These are phyloP conservation scores for Picathartes gymnocephalus DNA, from an alignment of 2,113 vertebrate species.

Conservation along the genomic window DNA sequence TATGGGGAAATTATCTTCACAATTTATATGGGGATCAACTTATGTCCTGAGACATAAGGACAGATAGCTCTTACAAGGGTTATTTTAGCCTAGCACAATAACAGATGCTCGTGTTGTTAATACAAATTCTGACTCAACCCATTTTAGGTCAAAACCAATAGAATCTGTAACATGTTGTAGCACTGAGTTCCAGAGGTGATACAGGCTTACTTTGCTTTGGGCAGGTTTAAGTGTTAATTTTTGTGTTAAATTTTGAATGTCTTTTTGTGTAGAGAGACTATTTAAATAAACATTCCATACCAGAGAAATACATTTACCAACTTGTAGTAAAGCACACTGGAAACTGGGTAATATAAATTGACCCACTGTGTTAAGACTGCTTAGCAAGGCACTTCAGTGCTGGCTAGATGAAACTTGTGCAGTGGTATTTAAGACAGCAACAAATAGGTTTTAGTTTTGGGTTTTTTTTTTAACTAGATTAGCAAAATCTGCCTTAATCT, in stretches of 20 bases:
- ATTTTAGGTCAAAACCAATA: background rate
- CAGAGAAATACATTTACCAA: background rate
- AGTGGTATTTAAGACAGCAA: slow-evolving; percentile 6
- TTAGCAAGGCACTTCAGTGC: slow-evolving; percentile 11
- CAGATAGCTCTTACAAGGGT: background rate
- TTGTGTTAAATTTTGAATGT: background rate
- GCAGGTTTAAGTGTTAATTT: background rate
- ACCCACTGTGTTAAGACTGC: background rate
- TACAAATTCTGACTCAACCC: background rate
- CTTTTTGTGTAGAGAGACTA: background rate
- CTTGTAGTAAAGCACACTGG: background rate
- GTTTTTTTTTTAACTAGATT: background rate
- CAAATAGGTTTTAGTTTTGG: background rate
- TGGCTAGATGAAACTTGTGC: slow-evolving; percentile 37
- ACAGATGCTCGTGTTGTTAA: background rate
- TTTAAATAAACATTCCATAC: background rate
- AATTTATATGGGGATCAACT: background rate
- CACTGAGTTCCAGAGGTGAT: background rate
- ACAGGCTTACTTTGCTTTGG: background rate
- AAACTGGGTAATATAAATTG: background rate
- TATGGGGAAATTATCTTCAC: slow-evolving; percentile 7
- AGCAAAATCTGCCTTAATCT: slow-evolving; percentile 23
- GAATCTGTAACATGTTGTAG: background rate
- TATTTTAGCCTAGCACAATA: slow-evolving; percentile 32
- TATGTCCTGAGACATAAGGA: background rate